phyloP scores from a whole-genome alignment of 2,797 vertebrate species.

The Limnodromus scolopaceus region DNA sequence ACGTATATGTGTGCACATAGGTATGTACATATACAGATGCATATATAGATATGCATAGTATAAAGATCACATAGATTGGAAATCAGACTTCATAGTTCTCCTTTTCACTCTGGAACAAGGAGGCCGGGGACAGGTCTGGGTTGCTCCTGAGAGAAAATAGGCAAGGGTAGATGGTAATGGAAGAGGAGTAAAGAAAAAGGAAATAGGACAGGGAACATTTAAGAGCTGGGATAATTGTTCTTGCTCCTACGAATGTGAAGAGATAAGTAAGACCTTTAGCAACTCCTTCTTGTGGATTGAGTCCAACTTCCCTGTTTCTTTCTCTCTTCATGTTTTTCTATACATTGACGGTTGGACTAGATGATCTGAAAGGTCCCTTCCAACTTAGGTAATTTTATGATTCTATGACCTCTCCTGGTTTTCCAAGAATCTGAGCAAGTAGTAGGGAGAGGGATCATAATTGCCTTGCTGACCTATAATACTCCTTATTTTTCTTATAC shows the following conservation, averaged over 20 bases:
- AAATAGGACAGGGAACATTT: not conserved
- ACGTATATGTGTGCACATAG: not conserved
- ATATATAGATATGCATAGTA: not conserved
- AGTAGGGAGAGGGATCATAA: not conserved
- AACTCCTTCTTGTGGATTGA: not conserved
- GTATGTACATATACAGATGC: rapidly evolving
- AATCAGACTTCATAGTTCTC: not conserved
- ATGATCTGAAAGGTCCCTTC: no score
- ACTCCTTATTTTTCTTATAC: not conserved
- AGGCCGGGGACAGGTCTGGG: not conserved
- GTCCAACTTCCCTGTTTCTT: not conserved
- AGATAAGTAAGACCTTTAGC: not conserved
- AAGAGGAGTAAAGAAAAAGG: not conserved
- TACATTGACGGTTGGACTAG: not conserved
- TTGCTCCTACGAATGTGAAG: not conserved
- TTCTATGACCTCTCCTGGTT: not conserved
- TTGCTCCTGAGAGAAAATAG: not conserved
- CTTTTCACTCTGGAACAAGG: not conserved
- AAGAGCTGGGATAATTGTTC: not conserved
- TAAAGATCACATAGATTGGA: not conserved
- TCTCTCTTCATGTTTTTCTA: not conserved
- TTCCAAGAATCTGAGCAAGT: not conserved
- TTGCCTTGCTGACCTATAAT: not conserved
- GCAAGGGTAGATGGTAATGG: not conserved
- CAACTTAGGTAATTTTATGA: no score